Evolutionary conservation across 2,797 vertebrate genomes (phyloP).

Genomic region (Mormyrus hasselquistii): DNA sequence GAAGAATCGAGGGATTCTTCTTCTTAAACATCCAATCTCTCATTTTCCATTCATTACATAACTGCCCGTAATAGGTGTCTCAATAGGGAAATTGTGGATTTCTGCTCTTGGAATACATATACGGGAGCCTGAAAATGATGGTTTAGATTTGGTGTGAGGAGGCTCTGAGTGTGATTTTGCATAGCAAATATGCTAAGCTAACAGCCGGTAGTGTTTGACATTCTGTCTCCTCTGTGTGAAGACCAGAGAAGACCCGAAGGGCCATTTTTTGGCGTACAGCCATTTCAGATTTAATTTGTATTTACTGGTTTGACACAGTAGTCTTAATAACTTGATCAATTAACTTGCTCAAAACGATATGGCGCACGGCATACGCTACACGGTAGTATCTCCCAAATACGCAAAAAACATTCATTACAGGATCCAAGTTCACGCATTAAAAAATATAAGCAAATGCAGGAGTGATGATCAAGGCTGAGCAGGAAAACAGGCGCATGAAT

Average conservation of each 20-base stretch:
- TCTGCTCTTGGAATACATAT: neutral
- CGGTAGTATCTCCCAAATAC: neutral
- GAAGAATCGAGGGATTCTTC: neutral
- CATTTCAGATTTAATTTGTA: neutral
- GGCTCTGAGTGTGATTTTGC: neutral
- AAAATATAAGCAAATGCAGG: neutral
- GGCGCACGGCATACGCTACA: neutral
- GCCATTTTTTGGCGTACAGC: neutral
- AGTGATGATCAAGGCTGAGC: neutral
- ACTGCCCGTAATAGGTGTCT: neutral
- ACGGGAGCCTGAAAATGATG: neutral
- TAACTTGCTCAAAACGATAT: neutral
- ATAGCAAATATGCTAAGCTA: neutral
- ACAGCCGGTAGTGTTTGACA: neutral
- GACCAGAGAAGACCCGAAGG: neutral
- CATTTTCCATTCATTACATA: neutral
- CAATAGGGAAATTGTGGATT: neutral
- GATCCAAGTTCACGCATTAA: neutral
- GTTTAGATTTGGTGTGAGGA: neutral
- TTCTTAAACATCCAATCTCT: neutral
- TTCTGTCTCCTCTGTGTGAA: neutral
- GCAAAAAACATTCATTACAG: neutral
- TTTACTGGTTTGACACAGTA: neutral
- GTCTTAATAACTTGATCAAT: neutral
- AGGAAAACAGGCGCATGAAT: neutral